Conservation (phyloP, 2,113 vertebrate species). For the Anolis carolinensis region DNA sequence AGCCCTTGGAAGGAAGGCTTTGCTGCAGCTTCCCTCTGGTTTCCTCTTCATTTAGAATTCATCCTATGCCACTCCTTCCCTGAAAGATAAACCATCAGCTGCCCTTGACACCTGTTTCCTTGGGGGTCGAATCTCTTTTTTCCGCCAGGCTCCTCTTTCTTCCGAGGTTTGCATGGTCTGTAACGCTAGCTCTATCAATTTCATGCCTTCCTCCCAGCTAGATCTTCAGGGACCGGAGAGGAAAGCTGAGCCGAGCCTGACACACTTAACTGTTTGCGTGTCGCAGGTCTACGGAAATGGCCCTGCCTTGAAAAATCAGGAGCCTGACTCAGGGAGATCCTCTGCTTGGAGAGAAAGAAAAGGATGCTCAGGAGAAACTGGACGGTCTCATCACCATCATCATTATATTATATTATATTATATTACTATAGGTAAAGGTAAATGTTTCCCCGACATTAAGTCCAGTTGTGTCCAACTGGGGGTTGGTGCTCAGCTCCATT, state of each 20-base stretch:
- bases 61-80: background rate
- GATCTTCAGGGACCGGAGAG: background rate
- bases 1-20: background rate
- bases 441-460: no score
- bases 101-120: slow-evolving; percentile 26
- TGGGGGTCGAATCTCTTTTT: slow-evolving; percentile 4
- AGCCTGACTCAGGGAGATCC: background rate
- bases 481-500: no score
- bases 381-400: no score
- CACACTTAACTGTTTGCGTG: background rate
- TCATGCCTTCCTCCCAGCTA: background rate
- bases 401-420: no score
- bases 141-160: background rate
- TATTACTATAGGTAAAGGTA: no score
- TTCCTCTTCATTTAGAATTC: slow-evolving; percentile 20
- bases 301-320: background rate
- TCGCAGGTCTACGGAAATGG: background rate
- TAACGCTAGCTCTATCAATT: slow-evolving; percentile 21
- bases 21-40: background rate
- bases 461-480: no score
- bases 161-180: background rate
- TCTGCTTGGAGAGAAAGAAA: background rate
- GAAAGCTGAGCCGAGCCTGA: background rate
- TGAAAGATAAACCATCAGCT: slow-evolving; percentile 16
- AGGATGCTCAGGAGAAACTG: no score